Percentiles rank a stretch among this genome's conserved stretches.
Conservation (phyloP, 1,140 invertebrate species). For the silkworm (Bombyx mori) region ASM3026992v2 NC_085134.1:5647501-5648000, state of each 20-base stretch:
- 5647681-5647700: conserved; percentile 1
- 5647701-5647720: no score
- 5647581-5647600: conserved; percentile 22
- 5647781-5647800: no score
- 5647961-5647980: conserved; percentile 33
- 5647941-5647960: conserved; percentile 41
- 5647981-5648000: conserved; percentile 12
- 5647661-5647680: neutral
- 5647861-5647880: conserved; percentile 55
- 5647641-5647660: conserved; percentile 6
- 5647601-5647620: conserved; percentile 6
- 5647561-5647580: conserved; percentile 17
- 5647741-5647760: no score
- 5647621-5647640: conserved; percentile 8
- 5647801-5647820: no score
- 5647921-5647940: conserved; percentile 5
- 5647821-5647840: no score
- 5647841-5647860: conserved; percentile 38
- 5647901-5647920: conserved; percentile 6
- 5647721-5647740: no score
- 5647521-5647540: conserved; percentile 1
- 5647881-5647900: conserved; percentile 32
- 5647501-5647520: neutral
- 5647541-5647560: conserved; percentile 2
- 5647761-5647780: no score